Evolutionary conservation across 2,113 vertebrate species (phyloP).

Genomic region (Notarius lentiginosus): DNA sequence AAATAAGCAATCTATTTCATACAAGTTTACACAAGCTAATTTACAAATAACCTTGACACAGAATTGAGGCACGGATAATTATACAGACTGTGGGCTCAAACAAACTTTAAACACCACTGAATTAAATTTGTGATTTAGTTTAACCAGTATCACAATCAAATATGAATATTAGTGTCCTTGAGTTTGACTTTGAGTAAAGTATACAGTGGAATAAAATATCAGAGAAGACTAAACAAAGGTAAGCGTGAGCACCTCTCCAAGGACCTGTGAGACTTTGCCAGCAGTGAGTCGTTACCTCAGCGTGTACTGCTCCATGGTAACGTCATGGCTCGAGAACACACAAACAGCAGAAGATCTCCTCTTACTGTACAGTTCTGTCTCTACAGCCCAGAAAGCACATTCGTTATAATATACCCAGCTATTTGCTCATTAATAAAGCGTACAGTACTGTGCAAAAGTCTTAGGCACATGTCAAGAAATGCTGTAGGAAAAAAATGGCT

Average conservation of each 20-base stretch:
- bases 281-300: constrained; percentile 67
- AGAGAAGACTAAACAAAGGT: constrained; percentile 11
- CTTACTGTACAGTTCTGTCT: not conserved
- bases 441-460: too few species aligned
- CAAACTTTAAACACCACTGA: not conserved
- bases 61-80: not conserved
- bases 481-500: too few species aligned
- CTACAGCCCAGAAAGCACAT: not conserved
- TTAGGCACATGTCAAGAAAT: too few species aligned
- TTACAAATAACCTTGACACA: not conserved
- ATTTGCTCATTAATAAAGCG: not conserved
- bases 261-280: constrained; percentile 23
- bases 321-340: constrained; percentile 32
- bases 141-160: not conserved
- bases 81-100: not conserved
- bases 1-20: not conserved
- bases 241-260: not conserved
- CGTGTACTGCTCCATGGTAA: constrained; percentile 63
- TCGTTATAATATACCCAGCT: not conserved
- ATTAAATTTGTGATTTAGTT: not conserved
- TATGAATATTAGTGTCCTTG: not conserved
- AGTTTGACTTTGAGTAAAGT: not conserved
- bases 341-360: constrained; percentile 32
- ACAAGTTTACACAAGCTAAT: not conserved
- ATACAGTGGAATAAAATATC: constrained; percentile 20